Base-by-base conservation (phyloP, 1,140 invertebrate species). In the Cherax destructor region DNA sequence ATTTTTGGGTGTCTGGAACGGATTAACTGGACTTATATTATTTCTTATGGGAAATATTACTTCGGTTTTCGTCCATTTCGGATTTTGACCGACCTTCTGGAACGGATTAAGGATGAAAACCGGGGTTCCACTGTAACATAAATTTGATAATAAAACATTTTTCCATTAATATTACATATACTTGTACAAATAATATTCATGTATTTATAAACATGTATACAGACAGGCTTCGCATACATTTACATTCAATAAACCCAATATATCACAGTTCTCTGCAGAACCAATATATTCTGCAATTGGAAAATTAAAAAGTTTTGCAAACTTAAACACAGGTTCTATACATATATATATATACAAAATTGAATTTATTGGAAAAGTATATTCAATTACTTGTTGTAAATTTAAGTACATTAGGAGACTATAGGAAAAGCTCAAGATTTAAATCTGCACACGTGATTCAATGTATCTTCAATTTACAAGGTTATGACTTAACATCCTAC, bases 131-230 rank as follows among this genome's bases (percentile, higher is more conserved):
- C 11, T 7, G 5, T 59, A 59, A 13, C 61, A 13, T 21, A 18
- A 69, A 74, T 9, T 74, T 41, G 69, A 30, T 74, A 74, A 74
- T 74, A 10, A 74, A 74, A 74, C 69, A 74, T 30, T 74, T 30
- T 30, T 74, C 21, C 69, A 74, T 74, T 21, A 74, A 74, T 21
- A 74, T 74, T 74, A 74, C 30, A 74, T 74, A 74, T 74, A 30
- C 24, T 74, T 30, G 69, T 74, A 74, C 69, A 74, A 74, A 74
- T 74, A 74, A 74, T 74, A 74, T 74, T n/a, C 69, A 74, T 74
- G 9, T 74, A 30, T 21, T 30, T 74, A 30, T 74, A 30, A 9
- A 21, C 30, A 7, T 74, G 21, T 74, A 21, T 74, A 74, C n/a
- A 74, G n/a, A 30, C 6, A 74, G 69, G 24, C 30, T 74, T 74